Percentiles rank a stretch among this genome's conserved stretches.
phyloP scores from a whole-genome alignment of 2,888 invertebrate genomes.

The Phania funesta region DNA sequence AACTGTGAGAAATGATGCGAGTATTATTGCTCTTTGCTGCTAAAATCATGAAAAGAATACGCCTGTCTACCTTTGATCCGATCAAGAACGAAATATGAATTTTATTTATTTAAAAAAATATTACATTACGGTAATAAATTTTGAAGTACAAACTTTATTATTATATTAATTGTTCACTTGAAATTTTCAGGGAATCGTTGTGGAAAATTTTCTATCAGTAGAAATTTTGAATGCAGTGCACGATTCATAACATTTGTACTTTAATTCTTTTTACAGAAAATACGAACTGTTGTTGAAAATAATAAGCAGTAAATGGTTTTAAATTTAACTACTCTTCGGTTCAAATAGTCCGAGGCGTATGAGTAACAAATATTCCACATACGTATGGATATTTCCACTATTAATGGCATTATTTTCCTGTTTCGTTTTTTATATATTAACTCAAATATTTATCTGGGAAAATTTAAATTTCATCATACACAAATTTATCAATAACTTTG shows the following conservation, averaged over 20 bases:
- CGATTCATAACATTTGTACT: not conserved
- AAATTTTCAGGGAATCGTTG: constrained; percentile 25
- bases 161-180: not conserved
- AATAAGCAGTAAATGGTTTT: not conserved
- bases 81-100: constrained; percentile 33
- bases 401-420: too few species aligned
- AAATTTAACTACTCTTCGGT: not conserved
- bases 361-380: not conserved
- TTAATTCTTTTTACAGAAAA: not conserved
- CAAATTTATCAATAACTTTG: too few species aligned
- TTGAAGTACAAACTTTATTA: constrained; percentile 38
- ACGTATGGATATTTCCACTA: not conserved
- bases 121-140: constrained; percentile 49
- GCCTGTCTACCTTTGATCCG: not conserved
- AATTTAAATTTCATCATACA: too few species aligned
- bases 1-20: constrained; percentile 21
- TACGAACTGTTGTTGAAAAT: not conserved
- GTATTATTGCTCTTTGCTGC: not conserved
- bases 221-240: constrained; percentile 32
- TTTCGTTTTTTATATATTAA: too few species aligned
- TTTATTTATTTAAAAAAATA: constrained; percentile 30
- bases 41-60: constrained; percentile 35
- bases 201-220: constrained; percentile 16
- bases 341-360: not conserved
- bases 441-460: too few species aligned